These are phyloP conservation scores for Brachionus rubens DNA, from an alignment of 1,140 invertebrate species.

Conservation along the genomic window DNA sequence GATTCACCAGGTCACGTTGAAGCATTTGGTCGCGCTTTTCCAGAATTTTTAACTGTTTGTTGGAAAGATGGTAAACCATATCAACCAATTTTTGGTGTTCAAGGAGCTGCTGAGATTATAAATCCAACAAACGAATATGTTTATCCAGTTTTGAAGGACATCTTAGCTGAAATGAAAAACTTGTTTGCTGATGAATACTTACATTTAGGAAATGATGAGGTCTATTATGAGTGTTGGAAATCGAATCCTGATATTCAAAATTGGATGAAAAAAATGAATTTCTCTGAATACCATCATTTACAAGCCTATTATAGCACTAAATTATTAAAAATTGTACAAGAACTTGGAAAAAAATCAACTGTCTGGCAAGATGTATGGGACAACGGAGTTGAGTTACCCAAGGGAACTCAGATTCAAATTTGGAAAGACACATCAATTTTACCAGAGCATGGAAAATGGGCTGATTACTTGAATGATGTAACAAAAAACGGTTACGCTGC, in stretches of 20 bases:
- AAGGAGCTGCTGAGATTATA: conserved; percentile 47
- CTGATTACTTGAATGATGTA: conserved; percentile 56
- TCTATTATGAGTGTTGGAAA: conserved; percentile 77
- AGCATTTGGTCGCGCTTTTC: conserved; percentile 26
- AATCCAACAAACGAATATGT: conserved; percentile 54
- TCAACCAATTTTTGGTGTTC: conserved; percentile 45
- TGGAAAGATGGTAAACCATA: conserved; percentile 48
- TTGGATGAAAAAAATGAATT: conserved; percentile 69
- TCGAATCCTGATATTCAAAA: conserved; percentile 70
- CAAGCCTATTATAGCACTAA: conserved; percentile 60
- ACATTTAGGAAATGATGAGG: conserved; percentile 80
- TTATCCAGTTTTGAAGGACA: conserved; percentile 53
- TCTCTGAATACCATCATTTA: conserved; percentile 55
- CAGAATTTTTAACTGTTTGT: conserved; percentile 48
- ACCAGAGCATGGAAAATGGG: conserved; percentile 33
- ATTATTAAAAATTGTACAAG: conserved; percentile 44
- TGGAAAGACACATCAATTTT: conserved; percentile 45
- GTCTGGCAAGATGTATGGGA: conserved; percentile 48
- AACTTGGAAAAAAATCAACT: conserved; percentile 12
- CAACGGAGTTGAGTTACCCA: conserved; percentile 29
- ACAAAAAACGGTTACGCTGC: conserved; percentile 66
- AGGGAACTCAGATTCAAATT: conserved; percentile 46
- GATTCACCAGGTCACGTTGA: conserved; percentile 75
- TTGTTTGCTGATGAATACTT: conserved; percentile 59
- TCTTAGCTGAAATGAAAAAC: conserved; percentile 54